Base-by-base conservation (phyloP, 2,113 vertebrate genomes). In the Neolamprologus sp. region DNA sequence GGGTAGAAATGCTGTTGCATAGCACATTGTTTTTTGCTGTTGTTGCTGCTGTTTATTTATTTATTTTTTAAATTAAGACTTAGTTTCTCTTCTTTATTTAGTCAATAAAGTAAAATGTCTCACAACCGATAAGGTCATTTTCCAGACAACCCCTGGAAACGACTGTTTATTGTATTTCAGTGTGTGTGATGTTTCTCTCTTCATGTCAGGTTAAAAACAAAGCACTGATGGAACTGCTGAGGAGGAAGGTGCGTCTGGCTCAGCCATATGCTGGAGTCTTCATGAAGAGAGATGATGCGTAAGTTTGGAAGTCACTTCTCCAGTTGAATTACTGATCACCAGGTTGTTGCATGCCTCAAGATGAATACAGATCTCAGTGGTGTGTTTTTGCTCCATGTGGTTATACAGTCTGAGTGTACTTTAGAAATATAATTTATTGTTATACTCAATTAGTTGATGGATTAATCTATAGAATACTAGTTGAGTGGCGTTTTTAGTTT, bases 201-300 rank as follows among this genome's bases (percentile, higher is more conserved):
- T 17, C 9, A n/a, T 85, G 11, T 82, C 80, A 99, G 99, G 98
- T 99, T 4, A 99, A 98, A 90, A 99, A 99, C 89, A 98, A 97
- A 92, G 97, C 94, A 16, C 81, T 99, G 93, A 97, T 99, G 94
- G 99, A 99, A 80, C 96, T 99, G 75, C 88, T 99, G 86, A 97
- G 98, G 91, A 96, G 98, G 85, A 99, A 99, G 85, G 98, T 99
- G 7, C 97, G 98, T 16, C 97, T 99, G 14, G 98, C 98, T 81
- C 98, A 99, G 94, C 98, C 99, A 0, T 99, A 99, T 3, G 99
- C 98, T 5, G 99, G 99, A 1, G 97, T 99, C 40, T 99, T 99
- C 83, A 95, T 99, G 80, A 99, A 98, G 94, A 98, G 93, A 90
- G 98, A 99, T 80, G 98, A 99, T 87, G 97, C 87, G 99, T 99